Evolutionary conservation across 2,888 invertebrate species (phyloP).

Genomic region (Cryptocephalus primarius): DNA sequence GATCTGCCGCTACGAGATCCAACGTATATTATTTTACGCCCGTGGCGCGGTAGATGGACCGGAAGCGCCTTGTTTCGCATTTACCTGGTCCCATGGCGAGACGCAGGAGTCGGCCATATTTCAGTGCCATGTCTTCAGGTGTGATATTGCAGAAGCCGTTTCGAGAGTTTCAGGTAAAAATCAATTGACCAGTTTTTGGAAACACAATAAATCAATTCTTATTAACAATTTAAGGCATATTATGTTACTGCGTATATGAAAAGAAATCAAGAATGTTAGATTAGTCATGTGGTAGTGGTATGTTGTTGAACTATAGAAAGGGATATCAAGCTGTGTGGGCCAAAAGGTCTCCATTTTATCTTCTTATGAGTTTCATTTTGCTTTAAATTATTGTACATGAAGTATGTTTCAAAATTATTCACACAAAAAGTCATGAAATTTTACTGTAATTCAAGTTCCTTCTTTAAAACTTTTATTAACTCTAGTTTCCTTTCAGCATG

Average conservation of each 20-base stretch:
- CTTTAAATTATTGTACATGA: too few species aligned
- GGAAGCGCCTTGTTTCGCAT: slow-evolving; percentile 93
- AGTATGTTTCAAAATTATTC: too few species aligned
- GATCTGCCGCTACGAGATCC: slow-evolving; percentile 82
- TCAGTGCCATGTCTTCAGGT: slow-evolving; percentile 95
- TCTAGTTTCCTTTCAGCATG: slow-evolving; percentile 45
- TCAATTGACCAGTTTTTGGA: neutral
- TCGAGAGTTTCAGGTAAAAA: slow-evolving; percentile 60
- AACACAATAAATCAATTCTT: too few species aligned
- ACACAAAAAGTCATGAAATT: neutral
- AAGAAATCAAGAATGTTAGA: neutral
- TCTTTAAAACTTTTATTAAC: neutral
- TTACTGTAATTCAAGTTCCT: neutral
- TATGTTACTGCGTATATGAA: neutral
- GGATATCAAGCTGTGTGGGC: too few species aligned
- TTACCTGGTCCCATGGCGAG: slow-evolving; percentile 93
- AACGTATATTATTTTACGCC: slow-evolving; percentile 89
- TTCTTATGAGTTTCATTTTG: too few species aligned
- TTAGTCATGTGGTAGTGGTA: too few species aligned
- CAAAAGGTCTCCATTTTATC: too few species aligned
- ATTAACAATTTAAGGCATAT: too few species aligned
- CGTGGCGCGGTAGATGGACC: slow-evolving; percentile 72
- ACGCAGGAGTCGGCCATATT: slow-evolving; percentile 80
- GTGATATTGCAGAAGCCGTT: slow-evolving; percentile 89
- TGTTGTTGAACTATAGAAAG: too few species aligned